phyloP scores from a whole-genome alignment of 2,888 invertebrate species.

The Chaetoderma sp. region DNA sequence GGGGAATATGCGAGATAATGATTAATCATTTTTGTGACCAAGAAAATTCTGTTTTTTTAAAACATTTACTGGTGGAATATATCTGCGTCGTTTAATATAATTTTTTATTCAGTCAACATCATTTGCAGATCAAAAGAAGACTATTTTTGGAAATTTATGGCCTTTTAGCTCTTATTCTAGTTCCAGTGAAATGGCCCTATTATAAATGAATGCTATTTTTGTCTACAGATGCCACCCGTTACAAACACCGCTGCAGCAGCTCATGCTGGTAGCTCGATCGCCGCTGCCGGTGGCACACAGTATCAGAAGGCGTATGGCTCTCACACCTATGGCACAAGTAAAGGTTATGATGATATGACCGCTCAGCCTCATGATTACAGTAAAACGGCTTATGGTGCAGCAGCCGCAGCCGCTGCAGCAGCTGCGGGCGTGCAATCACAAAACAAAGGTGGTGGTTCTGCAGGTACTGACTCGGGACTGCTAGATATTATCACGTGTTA shows the following conservation, averaged over 20 bases:
- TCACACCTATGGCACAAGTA: conserved; percentile 66
- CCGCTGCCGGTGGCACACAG: conserved; percentile 78
- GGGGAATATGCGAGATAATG: too few relatives aligned
- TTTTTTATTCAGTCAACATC: too few relatives aligned
- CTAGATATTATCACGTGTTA: too few relatives aligned
- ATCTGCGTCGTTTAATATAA: too few relatives aligned
- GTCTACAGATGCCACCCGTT: conserved; percentile 74
- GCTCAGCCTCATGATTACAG: conserved; percentile 71
- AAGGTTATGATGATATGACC: conserved; percentile 74
- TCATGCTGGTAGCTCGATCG: conserved; percentile 75
- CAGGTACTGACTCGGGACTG: too few relatives aligned
- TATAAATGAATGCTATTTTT: not conserved
- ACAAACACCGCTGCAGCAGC: conserved; percentile 76
- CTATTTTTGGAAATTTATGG: too few relatives aligned
- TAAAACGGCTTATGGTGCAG: conserved; percentile 72
- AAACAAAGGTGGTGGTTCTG: conserved; percentile 71
- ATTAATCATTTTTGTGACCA: too few relatives aligned
- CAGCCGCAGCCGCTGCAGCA: too few relatives aligned
- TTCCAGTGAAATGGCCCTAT: conserved; percentile 13
- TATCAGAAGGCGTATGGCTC: conserved; percentile 71
- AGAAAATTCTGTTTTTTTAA: too few relatives aligned
- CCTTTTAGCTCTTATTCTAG: conserved; percentile 57
- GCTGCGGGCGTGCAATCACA: conserved; percentile 69
- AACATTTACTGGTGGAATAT: too few relatives aligned
- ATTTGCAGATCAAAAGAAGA: too few relatives aligned